These are phyloP conservation scores for Oedothorax gibbosus DNA, from an alignment of 1,140 invertebrate genomes.

Conservation along the genomic window DNA sequence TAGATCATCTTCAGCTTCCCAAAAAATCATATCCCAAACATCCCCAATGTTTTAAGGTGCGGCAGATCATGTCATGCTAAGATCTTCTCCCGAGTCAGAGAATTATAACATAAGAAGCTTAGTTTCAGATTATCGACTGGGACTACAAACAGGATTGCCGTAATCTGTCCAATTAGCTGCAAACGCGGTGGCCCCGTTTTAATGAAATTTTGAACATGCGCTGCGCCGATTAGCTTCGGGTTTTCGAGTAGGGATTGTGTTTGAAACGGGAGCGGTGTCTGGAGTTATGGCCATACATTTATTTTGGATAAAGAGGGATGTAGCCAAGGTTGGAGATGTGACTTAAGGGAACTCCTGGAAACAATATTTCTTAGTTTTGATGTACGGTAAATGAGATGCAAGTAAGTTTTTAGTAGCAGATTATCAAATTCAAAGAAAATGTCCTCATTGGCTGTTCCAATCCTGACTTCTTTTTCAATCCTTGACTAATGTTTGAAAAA, in stretches of 20 bases:
- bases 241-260: background rate
- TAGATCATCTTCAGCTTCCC: too few relatives aligned
- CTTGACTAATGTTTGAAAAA: too few relatives aligned
- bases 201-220: slow-evolving; percentile 59
- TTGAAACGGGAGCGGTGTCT: background rate
- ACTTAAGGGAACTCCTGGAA: background rate
- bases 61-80: too few relatives aligned
- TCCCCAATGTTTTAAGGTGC: too few relatives aligned
- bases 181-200: slow-evolving; percentile 49
- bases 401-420: background rate
- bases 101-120: slow-evolving; percentile 55
- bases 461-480: too few relatives aligned
- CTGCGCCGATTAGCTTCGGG: slow-evolving; percentile 23
- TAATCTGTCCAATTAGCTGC: slow-evolving; percentile 59
- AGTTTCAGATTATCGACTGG: slow-evolving; percentile 45
- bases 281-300: background rate
- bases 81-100: background rate
- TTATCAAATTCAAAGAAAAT: too few relatives aligned
- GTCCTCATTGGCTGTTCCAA: too few relatives aligned
- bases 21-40: too few relatives aligned
- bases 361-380: background rate
- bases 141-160: slow-evolving; percentile 53
- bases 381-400: background rate
- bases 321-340: background rate
- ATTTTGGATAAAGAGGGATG: background rate